Evolutionary conservation across 2,113 vertebrate genomes (phyloP).

Genomic region (Larimichthys crocea): DNA sequence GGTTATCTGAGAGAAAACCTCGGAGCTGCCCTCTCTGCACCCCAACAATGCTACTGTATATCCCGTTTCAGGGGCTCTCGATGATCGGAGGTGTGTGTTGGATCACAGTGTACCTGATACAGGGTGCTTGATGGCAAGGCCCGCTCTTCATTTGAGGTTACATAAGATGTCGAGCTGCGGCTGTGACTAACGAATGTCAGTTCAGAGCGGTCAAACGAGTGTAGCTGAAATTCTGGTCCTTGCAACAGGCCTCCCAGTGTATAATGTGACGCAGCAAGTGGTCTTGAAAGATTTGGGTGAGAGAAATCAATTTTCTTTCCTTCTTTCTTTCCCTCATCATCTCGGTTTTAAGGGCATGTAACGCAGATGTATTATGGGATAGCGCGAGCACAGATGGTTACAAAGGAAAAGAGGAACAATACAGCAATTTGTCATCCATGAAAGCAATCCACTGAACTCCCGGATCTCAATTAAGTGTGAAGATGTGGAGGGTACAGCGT

Average conservation of each 20-base stretch:
- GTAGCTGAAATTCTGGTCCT: slow-evolving; percentile 26
- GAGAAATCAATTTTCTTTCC: neutral
- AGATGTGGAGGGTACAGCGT: neutral
- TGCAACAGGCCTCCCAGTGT: neutral
- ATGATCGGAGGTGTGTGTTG: slow-evolving; percentile 41
- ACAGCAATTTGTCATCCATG: slow-evolving; percentile 36
- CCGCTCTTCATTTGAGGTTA: slow-evolving; percentile 61
- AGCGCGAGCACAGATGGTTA: slow-evolving; percentile 33
- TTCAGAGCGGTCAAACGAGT: slow-evolving; percentile 13
- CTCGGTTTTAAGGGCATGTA: neutral
- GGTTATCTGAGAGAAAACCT: slow-evolving; percentile 75
- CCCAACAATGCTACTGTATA: slow-evolving; percentile 70
- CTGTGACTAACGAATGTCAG: slow-evolving; percentile 13
- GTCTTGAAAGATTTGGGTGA: slow-evolving; percentile 10
- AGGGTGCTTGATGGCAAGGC: slow-evolving; percentile 51
- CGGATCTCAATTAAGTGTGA: slow-evolving; percentile 2
- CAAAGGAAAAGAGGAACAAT: slow-evolving; percentile 43
- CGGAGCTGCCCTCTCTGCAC: slow-evolving; percentile 62
- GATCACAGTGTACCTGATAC: slow-evolving; percentile 70
- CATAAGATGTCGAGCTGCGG: slow-evolving; percentile 52
- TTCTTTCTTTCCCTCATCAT: neutral
- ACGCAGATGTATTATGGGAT: slow-evolving; percentile 25
- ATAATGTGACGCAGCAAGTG: neutral
- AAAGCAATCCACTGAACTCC: slow-evolving; percentile 16
- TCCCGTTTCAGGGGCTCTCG: slow-evolving; percentile 71